Evolutionary conservation across 2,113 vertebrate species (phyloP).

Genomic region (Sinocyclocheilus anshuiensis): DNA sequence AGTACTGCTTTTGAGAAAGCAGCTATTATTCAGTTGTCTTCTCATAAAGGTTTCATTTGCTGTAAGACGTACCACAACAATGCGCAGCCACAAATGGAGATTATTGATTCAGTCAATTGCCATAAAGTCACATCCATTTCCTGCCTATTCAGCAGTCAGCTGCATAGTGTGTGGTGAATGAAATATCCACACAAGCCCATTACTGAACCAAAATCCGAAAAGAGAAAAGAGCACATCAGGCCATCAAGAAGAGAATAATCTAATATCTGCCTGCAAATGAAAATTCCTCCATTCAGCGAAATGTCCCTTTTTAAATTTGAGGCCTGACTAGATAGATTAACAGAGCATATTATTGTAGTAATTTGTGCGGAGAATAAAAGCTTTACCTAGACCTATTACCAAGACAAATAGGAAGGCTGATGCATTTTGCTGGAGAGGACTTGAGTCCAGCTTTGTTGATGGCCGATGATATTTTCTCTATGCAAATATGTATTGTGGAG

Average conservation of each 20-base stretch:
- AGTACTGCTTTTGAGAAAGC: conserved; percentile 35
- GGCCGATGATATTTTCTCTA: conserved; percentile 13
- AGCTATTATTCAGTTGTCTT: conserved; percentile 1
- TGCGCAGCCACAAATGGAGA: conserved; percentile 39
- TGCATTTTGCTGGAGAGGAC: neutral
- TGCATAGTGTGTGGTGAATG: conserved; percentile 12
- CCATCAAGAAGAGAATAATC: conserved; percentile 36
- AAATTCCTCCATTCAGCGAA: conserved; percentile 28
- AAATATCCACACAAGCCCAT: conserved; percentile 21
- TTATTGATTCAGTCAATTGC: conserved; percentile 49
- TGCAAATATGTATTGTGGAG: neutral
- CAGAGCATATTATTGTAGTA: conserved; percentile 32
- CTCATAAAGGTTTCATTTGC: neutral
- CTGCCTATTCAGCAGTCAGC: conserved; percentile 41
- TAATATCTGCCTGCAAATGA: conserved; percentile 26
- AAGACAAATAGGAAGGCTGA: conserved; percentile 35
- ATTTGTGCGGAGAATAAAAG: conserved; percentile 43
- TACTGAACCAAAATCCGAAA: conserved; percentile 30
- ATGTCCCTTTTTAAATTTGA: conserved; percentile 20
- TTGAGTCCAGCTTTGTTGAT: conserved; percentile 23
- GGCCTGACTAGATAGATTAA: conserved; percentile 38
- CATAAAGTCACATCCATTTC: conserved; percentile 45
- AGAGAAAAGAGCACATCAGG: conserved; percentile 23
- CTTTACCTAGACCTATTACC: conserved; percentile 42
- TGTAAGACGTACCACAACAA: conserved; percentile 29